These are phyloP conservation scores for Oryzias javanicus DNA, from an alignment of 2,113 vertebrate species.

Conservation along the genomic window DNA sequence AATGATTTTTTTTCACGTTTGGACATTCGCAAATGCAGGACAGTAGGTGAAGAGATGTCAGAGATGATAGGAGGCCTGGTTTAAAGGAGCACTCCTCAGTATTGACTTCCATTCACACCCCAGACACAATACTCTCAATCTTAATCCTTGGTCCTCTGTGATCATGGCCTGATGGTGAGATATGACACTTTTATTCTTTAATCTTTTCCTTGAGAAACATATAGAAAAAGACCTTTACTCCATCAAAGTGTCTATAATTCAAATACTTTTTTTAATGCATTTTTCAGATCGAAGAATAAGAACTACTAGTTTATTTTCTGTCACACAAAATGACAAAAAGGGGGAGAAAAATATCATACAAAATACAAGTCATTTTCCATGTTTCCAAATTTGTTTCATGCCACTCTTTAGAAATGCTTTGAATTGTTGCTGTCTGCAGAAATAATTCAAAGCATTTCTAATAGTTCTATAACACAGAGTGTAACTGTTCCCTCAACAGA, in stretches of 20 bases:
- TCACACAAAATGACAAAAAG: not conserved
- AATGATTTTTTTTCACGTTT: conserved; percentile 59
- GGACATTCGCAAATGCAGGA: conserved; percentile 56
- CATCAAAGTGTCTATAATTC: not conserved
- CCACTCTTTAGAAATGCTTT: not conserved
- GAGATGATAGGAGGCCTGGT: conserved; percentile 40
- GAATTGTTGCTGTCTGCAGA: not conserved
- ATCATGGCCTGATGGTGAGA: conserved; percentile 15
- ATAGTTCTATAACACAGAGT: conserved; percentile 7
- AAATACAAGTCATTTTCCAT: not conserved
- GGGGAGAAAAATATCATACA: not conserved
- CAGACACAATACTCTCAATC: conserved; percentile 36
- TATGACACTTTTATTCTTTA: conserved; percentile 7
- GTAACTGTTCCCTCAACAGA: conserved; percentile 54
- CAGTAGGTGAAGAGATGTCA: conserved; percentile 50
- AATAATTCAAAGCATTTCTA: not conserved
- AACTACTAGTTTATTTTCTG: not conserved
- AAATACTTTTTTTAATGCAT: too few species aligned
- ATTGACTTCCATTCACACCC: conserved; percentile 59
- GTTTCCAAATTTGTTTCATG: not conserved
- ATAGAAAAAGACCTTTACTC: conserved; percentile 1
- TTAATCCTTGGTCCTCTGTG: conserved; percentile 18
- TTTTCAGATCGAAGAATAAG: too few species aligned
- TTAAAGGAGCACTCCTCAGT: conserved; percentile 52
- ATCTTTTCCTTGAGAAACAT: conserved; percentile 4